Conservation (phyloP, 2,113 vertebrate genomes). For the Propithecus coquereli region DNA sequence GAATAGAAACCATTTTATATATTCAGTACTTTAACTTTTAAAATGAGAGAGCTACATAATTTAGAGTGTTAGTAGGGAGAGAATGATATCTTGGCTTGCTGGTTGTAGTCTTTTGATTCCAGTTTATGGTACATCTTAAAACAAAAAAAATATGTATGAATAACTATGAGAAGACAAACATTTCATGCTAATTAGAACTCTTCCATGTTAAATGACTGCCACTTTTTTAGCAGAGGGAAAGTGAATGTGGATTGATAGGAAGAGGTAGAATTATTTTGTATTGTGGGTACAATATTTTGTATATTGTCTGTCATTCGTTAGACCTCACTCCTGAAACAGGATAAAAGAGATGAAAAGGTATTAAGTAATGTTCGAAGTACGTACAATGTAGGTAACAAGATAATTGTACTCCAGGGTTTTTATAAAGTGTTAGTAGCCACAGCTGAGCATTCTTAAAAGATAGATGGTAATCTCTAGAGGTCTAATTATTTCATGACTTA, state of each 20-base stretch:
- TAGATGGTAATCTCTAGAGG: background rate
- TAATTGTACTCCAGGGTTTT: background rate
- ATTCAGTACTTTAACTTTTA: background rate
- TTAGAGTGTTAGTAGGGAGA: background rate
- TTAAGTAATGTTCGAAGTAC: background rate
- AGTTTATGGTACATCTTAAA: background rate
- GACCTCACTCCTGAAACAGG: background rate
- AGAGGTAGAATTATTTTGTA: background rate
- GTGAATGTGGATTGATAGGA: background rate
- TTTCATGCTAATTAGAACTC: background rate
- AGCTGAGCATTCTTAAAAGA: background rate
- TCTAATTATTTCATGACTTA: conserved; percentile 17
- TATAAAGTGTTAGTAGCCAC: background rate
- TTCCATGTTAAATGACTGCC: background rate
- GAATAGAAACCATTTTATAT: background rate
- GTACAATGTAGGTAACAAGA: background rate
- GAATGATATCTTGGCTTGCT: background rate
- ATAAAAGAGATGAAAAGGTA: background rate
- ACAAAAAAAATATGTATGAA: background rate
- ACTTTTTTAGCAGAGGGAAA: background rate
- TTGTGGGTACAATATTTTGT: background rate
- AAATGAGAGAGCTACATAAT: background rate
- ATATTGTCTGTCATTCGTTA: background rate
- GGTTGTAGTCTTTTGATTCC: background rate
- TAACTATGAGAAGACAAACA: background rate